phyloP scores from a whole-genome alignment of 2,888 invertebrate genomes.

The Phyto melanocephala region DNA sequence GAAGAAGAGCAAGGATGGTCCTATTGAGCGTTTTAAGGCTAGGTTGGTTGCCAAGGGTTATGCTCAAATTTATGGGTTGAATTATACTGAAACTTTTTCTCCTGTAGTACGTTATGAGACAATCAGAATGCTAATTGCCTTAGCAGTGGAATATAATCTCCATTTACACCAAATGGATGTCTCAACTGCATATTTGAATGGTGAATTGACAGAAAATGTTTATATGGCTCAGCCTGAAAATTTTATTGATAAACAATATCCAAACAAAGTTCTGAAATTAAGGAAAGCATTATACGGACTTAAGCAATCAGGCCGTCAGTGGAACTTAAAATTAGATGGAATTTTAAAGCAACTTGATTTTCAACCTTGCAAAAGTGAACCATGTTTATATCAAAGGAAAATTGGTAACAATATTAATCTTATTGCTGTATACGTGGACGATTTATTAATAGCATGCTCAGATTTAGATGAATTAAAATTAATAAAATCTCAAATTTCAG shows the following conservation, averaged over 20 bases:
- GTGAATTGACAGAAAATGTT: slow-evolving; percentile 53
- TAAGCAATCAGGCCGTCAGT: slow-evolving; percentile 63
- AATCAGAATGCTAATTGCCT: slow-evolving; percentile 60
- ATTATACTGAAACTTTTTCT: slow-evolving; percentile 58
- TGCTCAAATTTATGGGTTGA: slow-evolving; percentile 53
- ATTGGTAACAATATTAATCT: slow-evolving; percentile 43
- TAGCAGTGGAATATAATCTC: slow-evolving; percentile 59
- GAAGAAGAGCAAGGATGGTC: neutral
- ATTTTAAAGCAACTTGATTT: slow-evolving; percentile 59
- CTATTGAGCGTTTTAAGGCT: slow-evolving; percentile 22
- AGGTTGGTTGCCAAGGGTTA: slow-evolving; percentile 54
- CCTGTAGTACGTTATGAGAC: slow-evolving; percentile 61
- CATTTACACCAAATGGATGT: slow-evolving; percentile 65
- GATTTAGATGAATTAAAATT: slow-evolving; percentile 38
- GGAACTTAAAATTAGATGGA: slow-evolving; percentile 58
- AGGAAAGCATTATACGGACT: slow-evolving; percentile 65
- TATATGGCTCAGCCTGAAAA: slow-evolving; percentile 55
- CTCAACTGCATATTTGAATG: slow-evolving; percentile 53
- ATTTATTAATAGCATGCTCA: slow-evolving; percentile 60
- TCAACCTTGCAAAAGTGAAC: slow-evolving; percentile 50
- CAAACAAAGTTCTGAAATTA: slow-evolving; percentile 41
- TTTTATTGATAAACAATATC: slow-evolving; percentile 26
- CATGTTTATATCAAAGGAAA: slow-evolving; percentile 52
- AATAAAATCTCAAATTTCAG: slow-evolving; percentile 53
- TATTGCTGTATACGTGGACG: slow-evolving; percentile 62